Conservation (phyloP, 1,140 invertebrate species). For the Lutraria rhynchaena region DNA sequence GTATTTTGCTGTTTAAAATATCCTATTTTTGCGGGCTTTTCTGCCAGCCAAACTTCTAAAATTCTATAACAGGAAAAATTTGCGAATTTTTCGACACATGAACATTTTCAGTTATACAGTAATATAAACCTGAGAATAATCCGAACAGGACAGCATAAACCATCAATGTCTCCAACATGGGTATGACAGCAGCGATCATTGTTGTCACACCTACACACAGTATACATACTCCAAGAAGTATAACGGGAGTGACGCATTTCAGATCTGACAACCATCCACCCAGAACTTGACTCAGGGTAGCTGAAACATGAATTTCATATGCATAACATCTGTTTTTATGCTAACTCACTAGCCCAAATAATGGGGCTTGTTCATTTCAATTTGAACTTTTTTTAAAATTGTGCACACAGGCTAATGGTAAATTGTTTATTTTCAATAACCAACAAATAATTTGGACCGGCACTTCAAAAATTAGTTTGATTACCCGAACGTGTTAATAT, state of each 20-base stretch:
- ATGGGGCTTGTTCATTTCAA: background rate
- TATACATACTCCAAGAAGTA: slow-evolving; percentile 3
- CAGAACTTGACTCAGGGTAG: background rate
- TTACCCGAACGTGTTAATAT: too few species aligned
- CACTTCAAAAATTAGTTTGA: too few species aligned
- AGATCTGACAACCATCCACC: slow-evolving; percentile 34
- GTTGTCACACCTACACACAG: slow-evolving; percentile 6
- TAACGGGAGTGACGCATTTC: slow-evolving; percentile 6
- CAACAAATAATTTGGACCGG: too few species aligned
- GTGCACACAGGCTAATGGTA: too few species aligned
- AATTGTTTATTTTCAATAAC: too few species aligned
- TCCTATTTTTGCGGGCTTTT: background rate
- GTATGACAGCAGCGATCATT: slow-evolving; percentile 12
- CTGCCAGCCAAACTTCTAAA: background rate
- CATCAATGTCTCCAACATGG: slow-evolving; percentile 9
- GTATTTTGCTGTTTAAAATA: background rate
- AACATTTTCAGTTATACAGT: background rate
- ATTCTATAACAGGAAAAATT: background rate
- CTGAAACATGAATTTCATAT: slow-evolving; percentile 1
- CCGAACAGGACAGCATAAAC: slow-evolving; percentile 14
- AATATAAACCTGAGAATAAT: background rate
- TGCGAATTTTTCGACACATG: background rate
- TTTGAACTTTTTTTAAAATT: too few species aligned
- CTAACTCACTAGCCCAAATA: background rate
- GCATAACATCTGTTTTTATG: background rate